Base-by-base conservation (phyloP, 2,888 invertebrate species). In the Diplolepis rosae region DNA sequence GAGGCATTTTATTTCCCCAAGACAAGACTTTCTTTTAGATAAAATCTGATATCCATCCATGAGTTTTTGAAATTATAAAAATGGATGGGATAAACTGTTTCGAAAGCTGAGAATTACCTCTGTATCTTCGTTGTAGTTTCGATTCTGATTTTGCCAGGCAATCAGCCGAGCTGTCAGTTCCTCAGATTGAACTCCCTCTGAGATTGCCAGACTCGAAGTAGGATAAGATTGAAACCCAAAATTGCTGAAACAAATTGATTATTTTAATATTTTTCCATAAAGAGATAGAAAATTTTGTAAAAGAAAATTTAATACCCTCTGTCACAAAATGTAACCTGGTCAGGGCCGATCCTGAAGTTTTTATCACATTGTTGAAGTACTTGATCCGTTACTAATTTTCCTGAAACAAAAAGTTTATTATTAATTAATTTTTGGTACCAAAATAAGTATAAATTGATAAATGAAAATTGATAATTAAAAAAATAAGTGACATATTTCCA, bases 161-260 rank as follows among this genome's bases (percentile, higher is more conserved):
- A 85, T 80, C 52, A 88, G 81, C 56, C 86, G 82, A 15, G 86
- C 84, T 61, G 85, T 84, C 69, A 86, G 79, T 76, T 87, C 85
- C 18, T 84, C 85, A 9, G 87, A 82, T 70, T 82, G 83, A 73
- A 85, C 80, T 70, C 79, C 82, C 18, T 83, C 77, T 50, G 78
- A 79, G 32, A 78, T 73, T 28, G 77, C 72, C 61, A 77, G 68
- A 32, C 76, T 75, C 65, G 79, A 78, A 50, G 74, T 72, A 32
- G 77, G 70, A 54, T 70, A 77, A 65, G 83, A 76, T 67, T 81
- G 83, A 76, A 79, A 81, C 69, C 81, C 78, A 30, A 75, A 79
- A 65, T 79, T 13, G 18, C 15, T 32, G n/a, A 30, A 15, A 22
- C 0, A 56, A 22, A 56, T 24, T 56, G 13, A 3, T 18, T 0